Conservation (phyloP, 2,113 vertebrate species). For the Plecotus auritus region DNA sequence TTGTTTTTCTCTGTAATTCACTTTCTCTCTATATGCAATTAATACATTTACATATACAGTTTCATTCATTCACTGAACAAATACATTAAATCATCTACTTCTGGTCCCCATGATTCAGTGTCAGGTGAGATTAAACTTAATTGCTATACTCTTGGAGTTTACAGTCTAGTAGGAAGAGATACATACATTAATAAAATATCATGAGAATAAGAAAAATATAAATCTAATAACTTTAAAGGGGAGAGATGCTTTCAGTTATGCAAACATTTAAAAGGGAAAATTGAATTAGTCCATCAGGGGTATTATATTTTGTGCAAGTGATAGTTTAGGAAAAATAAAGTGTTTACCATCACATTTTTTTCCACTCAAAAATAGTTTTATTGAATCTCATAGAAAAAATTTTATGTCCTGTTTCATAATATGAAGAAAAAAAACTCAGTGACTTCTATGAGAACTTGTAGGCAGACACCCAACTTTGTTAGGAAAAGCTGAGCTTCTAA, state of each 20-base stretch:
- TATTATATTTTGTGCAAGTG: neutral
- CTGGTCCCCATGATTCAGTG: neutral
- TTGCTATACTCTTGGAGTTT: neutral
- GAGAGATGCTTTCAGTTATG: neutral
- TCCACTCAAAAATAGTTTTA: neutral
- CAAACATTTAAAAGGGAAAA: neutral
- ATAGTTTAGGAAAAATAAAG: slow-evolving; percentile 1
- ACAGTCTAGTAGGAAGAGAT: neutral
- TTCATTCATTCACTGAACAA: neutral
- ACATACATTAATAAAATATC: neutral
- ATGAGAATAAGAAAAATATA: neutral
- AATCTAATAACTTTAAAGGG: neutral
- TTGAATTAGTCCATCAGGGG: neutral
- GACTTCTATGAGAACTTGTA: neutral
- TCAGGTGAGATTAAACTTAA: neutral
- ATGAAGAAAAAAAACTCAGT: neutral
- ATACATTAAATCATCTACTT: neutral
- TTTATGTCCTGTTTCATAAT: neutral
- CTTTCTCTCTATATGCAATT: neutral
- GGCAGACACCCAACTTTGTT: neutral
- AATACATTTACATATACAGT: neutral
- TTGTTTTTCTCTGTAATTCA: neutral
- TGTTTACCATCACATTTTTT: neutral
- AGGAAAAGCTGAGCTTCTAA: neutral
- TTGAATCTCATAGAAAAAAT: neutral